These are phyloP conservation scores for Carterocephalus palaemon DNA, from an alignment of 2,888 invertebrate species.

Conservation along the genomic window DNA sequence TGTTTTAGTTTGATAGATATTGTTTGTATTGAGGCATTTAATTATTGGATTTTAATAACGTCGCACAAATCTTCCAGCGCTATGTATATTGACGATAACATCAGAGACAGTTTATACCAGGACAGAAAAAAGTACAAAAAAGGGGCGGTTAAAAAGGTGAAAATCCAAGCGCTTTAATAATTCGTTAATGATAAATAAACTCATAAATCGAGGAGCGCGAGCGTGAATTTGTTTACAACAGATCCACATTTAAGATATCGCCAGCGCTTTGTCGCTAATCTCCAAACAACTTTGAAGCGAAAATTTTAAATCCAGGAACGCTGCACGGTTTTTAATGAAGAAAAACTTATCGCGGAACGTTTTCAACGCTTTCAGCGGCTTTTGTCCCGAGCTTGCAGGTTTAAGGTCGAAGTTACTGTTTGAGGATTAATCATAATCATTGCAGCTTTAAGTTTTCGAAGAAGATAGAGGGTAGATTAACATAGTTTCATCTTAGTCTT, in stretches of 20 bases:
- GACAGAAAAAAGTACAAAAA: slow-evolving; percentile 45
- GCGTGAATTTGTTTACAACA: slow-evolving; percentile 78
- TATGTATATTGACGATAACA: slow-evolving; percentile 58
- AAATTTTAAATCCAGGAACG: slow-evolving; percentile 69
- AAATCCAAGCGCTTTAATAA: slow-evolving; percentile 71
- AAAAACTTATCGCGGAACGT: slow-evolving; percentile 47
- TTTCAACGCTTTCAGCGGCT: slow-evolving; percentile 36
- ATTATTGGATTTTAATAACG: slow-evolving; percentile 12
- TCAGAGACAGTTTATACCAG: slow-evolving; percentile 49
- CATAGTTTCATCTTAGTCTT: too few species aligned
- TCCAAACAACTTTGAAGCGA: slow-evolving; percentile 75
- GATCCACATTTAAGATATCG: slow-evolving; percentile 78
- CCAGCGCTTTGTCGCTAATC: slow-evolving; percentile 76
- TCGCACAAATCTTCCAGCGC: slow-evolving; percentile 14
- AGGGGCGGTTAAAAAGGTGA: slow-evolving; percentile 50
- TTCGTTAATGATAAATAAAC: slow-evolving; percentile 81
- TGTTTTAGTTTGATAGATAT: too few species aligned
- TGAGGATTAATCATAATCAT: slow-evolving; percentile 1
- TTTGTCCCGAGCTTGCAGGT: slow-evolving; percentile 34
- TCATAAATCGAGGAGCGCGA: slow-evolving; percentile 72
- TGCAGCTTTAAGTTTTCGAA: not conserved
- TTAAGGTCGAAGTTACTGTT: slow-evolving; percentile 9
- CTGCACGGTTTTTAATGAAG: slow-evolving; percentile 58
- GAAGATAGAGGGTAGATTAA: too few species aligned
- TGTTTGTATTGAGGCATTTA: slow-evolving; percentile 5